These are phyloP conservation scores for Dipodomys stephensi DNA, from an alignment of 2,113 vertebrate species.

Conservation along the genomic window DNA sequence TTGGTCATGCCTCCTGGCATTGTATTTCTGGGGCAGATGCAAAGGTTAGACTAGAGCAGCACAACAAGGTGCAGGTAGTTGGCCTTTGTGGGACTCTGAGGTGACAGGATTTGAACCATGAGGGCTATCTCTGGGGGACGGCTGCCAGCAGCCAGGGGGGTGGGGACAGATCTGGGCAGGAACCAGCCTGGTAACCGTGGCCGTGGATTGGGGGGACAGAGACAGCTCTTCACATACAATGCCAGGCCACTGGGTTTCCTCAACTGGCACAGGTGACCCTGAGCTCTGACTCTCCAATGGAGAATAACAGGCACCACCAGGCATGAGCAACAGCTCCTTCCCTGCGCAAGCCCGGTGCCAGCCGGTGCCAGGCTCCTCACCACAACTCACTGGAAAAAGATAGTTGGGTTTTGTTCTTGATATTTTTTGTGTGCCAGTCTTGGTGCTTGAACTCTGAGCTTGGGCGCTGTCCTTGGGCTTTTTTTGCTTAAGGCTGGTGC, in stretches of 20 bases:
- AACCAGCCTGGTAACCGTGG: neutral
- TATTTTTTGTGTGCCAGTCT: too few species aligned
- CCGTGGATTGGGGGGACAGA: neutral
- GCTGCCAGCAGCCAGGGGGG: neutral
- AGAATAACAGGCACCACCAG: too few species aligned
- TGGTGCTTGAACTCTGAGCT: too few species aligned
- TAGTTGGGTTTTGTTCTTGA: too few species aligned
- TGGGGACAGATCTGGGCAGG: neutral
- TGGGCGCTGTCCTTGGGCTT: too few species aligned
- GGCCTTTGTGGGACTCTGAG: neutral
- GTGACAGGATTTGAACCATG: too few species aligned
- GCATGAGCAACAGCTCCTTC: too few species aligned
- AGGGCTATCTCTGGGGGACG: neutral
- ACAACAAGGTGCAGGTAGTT: neutral
- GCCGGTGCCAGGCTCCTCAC: too few species aligned
- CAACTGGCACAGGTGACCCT: neutral
- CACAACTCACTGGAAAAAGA: too few species aligned
- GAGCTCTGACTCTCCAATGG: neutral
- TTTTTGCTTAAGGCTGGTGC: too few species aligned
- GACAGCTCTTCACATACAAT: neutral
- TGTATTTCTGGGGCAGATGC: neutral
- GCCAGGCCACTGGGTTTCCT: neutral
- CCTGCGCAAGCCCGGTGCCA: too few species aligned
- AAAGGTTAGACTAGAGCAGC: neutral
- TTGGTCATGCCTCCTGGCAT: rapidly evolving